These are phyloP conservation scores for Petrocephalus microphthalmus DNA, from an alignment of 2,113 vertebrate genomes.

Conservation along the genomic window DNA sequence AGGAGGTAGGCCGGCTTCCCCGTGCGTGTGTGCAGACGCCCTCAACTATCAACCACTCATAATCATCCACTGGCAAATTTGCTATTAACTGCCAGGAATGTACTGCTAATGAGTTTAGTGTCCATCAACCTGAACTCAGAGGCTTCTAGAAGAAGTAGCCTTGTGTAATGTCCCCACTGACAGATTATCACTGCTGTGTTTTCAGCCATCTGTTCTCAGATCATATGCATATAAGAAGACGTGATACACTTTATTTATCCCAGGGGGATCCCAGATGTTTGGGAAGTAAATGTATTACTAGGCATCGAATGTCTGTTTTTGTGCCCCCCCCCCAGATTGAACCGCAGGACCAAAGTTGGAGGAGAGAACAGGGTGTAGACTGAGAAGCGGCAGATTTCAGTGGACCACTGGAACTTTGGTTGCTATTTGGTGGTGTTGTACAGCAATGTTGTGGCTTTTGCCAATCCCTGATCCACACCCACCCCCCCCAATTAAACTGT, in stretches of 20 bases:
- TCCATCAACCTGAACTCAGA: neutral
- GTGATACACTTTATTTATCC: neutral
- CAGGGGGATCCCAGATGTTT: neutral
- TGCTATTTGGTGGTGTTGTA: constrained; percentile 77
- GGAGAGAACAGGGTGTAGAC: constrained; percentile 87
- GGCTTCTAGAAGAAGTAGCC: neutral
- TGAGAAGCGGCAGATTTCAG: constrained; percentile 18
- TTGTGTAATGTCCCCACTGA: neutral
- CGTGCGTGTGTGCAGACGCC: neutral
- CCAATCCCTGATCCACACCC: constrained; percentile 67
- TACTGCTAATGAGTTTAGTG: neutral
- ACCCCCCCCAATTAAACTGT: constrained; percentile 27
- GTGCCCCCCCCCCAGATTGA: constrained; percentile 58
- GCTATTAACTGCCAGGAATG: neutral
- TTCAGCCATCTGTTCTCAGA: neutral
- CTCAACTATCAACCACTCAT: neutral
- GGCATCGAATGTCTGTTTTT: neutral
- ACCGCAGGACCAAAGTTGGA: constrained; percentile 81
- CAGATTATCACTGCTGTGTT: neutral
- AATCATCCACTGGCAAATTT: neutral
- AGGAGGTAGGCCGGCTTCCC: constrained; percentile 63
- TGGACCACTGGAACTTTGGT: constrained; percentile 69
- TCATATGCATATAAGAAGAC: neutral
- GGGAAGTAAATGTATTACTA: neutral
- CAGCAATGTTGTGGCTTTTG: constrained; percentile 79